Evolutionary conservation across 2,797 vertebrate species (phyloP).

Genomic region (Botia almorhae): DNA sequence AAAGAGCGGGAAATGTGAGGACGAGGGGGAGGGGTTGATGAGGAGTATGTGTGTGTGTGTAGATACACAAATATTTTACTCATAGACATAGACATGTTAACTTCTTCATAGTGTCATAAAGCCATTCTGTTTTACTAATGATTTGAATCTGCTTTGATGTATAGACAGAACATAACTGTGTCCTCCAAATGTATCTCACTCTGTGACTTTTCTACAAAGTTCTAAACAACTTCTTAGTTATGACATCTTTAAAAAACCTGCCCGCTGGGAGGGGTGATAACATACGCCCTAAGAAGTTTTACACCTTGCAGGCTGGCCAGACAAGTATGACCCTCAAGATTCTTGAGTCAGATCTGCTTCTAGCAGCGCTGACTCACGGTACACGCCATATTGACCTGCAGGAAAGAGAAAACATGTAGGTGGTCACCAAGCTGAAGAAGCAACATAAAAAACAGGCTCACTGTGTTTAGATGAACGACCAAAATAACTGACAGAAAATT

Average conservation of each 20-base stretch:
- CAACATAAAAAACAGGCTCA: neutral
- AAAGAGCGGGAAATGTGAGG: neutral
- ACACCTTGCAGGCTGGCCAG: constrained; percentile 21
- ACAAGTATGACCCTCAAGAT: constrained; percentile 23
- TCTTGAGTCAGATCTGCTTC: constrained; percentile 39
- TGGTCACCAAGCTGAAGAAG: too few species aligned
- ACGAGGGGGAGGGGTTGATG: neutral
- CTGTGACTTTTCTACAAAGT: constrained; percentile 36
- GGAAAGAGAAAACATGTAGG: too few species aligned
- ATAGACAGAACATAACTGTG: neutral
- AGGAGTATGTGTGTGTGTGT: neutral
- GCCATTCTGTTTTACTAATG: neutral
- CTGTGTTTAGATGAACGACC: constrained; percentile 31
- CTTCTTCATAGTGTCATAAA: neutral
- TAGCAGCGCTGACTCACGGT: constrained; percentile 19
- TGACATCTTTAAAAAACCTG: constrained; percentile 42
- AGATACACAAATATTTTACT: neutral
- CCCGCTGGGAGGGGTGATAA: constrained; percentile 17
- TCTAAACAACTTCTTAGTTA: constrained; percentile 10
- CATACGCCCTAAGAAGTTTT: constrained; percentile 31
- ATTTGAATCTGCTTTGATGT: neutral
- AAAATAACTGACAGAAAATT: too few species aligned
- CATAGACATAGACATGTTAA: too few species aligned
- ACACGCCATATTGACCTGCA: constrained; percentile 24
- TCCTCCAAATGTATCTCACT: constrained; percentile 19